phyloP scores from a whole-genome alignment of 2,888 invertebrate species.

The Falcaria lacertinaria region DNA sequence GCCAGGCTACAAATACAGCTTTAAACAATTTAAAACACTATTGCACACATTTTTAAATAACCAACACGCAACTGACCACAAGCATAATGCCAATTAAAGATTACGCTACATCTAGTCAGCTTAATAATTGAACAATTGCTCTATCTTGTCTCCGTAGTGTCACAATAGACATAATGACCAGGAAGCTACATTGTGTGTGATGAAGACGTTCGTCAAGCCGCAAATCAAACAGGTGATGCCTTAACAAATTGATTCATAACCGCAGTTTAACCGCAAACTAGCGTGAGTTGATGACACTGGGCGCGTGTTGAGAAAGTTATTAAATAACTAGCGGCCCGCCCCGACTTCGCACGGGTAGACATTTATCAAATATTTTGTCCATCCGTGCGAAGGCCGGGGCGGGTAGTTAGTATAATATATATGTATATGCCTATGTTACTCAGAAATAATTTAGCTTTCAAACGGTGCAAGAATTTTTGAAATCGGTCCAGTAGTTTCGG shows the following conservation, averaged over 20 bases:
- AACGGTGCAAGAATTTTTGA: no score
- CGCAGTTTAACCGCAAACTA: background rate
- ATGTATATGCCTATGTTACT: no score
- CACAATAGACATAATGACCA: slow-evolving; percentile 9
- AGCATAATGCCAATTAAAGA: background rate
- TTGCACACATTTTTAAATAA: background rate
- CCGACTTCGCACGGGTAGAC: no score
- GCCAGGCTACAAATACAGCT: background rate
- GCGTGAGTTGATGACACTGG: background rate
- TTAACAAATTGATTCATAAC: slow-evolving; percentile 6
- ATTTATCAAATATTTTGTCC: no score
- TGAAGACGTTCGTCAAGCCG: slow-evolving; percentile 17
- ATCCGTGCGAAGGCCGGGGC: no score
- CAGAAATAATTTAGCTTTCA: no score
- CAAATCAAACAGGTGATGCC: slow-evolving; percentile 18
- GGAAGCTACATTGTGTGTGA: slow-evolving; percentile 9
- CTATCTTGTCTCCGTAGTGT: background rate
- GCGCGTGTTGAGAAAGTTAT: background rate
- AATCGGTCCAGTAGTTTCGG: no score
- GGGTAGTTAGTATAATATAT: no score
- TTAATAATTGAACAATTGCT: background rate
- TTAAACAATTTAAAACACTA: background rate
- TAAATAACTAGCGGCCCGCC: no score
- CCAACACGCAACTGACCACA: background rate
- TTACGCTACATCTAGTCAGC: background rate